Evolutionary conservation across 2,888 invertebrate genomes (phyloP), one percentile per base, ranked within the genome.

Genomic region (Melanargia galathea): DNA sequence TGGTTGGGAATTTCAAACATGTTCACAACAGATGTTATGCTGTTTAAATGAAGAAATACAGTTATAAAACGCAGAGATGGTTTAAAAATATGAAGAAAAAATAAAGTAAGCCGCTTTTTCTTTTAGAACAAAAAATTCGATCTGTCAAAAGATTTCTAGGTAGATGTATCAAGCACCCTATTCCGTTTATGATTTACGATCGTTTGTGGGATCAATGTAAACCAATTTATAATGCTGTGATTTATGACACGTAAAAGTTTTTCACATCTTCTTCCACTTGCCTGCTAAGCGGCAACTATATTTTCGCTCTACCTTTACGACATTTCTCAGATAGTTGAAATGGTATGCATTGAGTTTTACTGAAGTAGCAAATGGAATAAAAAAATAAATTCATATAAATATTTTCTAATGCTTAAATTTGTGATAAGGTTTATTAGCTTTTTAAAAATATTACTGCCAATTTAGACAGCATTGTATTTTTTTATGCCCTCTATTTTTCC

Each of bases 171-270:
- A 40, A 18, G 13, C 38, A 40, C 49, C 59, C 59, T 52, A 80
- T 82, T 85, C 78, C 77, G 72, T 68, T 76, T 80, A 80, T 86
- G 87, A 89, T 87, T 90, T 89, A 88, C 78, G 74, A 76, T 73
- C 71, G 68, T 79, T 81, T 75, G 79, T 77, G 77, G 74, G 76
- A 86, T 86, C 80, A 83, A 79, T 83, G 80, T 84, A 82, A 88
- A 81, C 74, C 84, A 83, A 88, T 87, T 86, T 88, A 86, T 83
- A 86, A 86, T 85, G 81, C 81, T 72, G 71, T 86, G 87, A 90
- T 89, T 87, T 90, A 89, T 87, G 83, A 71, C 79, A 71, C 74
- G 81, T 82, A 82, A 83, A 85, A 86, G 76, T 84, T 86, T 83
- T 52, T 83, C 78, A 81, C 77, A 77, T 77, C 76, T 70, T 69